Conservation (phyloP, 2,888 invertebrate species). For the Andrena flavipes region DNA sequence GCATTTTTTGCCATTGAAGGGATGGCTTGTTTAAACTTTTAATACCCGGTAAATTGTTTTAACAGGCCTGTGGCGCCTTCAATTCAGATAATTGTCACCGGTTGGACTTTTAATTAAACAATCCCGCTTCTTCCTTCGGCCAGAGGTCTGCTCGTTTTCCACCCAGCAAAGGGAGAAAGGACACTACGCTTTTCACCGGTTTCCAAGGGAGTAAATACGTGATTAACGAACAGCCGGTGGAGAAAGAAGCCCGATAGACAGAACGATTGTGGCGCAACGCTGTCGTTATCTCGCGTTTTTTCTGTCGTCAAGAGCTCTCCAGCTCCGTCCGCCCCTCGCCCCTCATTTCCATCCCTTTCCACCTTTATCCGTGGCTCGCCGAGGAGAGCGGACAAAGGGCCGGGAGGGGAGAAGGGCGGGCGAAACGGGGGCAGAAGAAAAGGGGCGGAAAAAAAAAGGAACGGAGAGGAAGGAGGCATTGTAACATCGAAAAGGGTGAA, state of each 20-base stretch:
- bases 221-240: conserved; percentile 22
- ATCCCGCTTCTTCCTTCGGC: neutral
- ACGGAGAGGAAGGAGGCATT: neutral
- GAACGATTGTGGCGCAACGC: conserved; percentile 56
- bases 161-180: conserved; percentile 1
- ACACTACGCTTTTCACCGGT: conserved; percentile 26
- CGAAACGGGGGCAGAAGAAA: neutral
- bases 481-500: neutral
- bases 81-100: conserved; percentile 1
- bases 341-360: conserved; percentile 7
- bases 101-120: conserved; percentile 10
- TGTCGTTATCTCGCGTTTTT: conserved; percentile 60
- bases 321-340: neutral
- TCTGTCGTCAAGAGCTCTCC: conserved; percentile 26
- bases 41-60: neutral
- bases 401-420: neutral
- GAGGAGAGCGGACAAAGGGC: conserved; percentile 6
- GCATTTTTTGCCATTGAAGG: too few species aligned
- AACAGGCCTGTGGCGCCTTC: neutral
- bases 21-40: neutral
- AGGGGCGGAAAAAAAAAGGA: neutral
- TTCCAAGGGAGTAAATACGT: conserved; percentile 45
- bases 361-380: neutral
- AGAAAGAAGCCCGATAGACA: conserved; percentile 44
- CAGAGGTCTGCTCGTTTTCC: neutral